Percentiles rank a stretch among this genome's conserved stretches.
These are phyloP conservation scores for Homarus gammarus DNA, from an alignment of 2,888 invertebrate genomes.

Conservation along the genomic window DNA sequence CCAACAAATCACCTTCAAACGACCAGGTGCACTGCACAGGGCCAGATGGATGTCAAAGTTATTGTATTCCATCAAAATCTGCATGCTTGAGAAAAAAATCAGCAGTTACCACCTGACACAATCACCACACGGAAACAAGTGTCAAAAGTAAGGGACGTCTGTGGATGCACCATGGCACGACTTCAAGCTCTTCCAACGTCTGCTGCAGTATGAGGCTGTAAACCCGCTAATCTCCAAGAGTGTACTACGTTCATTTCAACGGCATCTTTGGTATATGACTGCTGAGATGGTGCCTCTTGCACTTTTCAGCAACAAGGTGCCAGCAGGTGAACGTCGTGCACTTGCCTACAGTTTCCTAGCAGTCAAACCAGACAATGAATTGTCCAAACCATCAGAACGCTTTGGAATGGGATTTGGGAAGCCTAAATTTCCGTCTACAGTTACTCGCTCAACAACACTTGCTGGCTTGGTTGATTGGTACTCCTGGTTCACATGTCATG, in stretches of 20 bases:
- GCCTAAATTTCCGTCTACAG: background rate
- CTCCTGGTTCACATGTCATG: background rate
- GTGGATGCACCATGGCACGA: background rate
- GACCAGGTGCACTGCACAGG: background rate
- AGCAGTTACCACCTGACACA: background rate
- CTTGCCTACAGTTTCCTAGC: background rate
- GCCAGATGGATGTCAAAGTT: background rate
- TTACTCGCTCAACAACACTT: background rate
- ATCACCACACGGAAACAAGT: background rate
- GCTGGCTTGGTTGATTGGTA: background rate
- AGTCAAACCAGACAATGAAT: background rate
- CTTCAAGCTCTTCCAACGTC: background rate
- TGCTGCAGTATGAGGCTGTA: background rate
- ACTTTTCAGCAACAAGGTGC: background rate
- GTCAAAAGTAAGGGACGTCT: too few species aligned
- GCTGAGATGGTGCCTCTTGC: background rate
- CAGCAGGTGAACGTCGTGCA: background rate
- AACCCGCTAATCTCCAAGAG: background rate
- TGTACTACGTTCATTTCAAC: too few species aligned
- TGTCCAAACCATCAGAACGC: background rate
- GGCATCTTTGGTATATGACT: too few species aligned
- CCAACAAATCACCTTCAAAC: background rate
- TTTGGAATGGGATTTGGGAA: background rate
- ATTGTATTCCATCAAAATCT: background rate
- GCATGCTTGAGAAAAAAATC: background rate